These are phyloP conservation scores for Zoanthus solanderi DNA, from an alignment of 92 coral and sea anemone species.

Conservation along the genomic window DNA sequence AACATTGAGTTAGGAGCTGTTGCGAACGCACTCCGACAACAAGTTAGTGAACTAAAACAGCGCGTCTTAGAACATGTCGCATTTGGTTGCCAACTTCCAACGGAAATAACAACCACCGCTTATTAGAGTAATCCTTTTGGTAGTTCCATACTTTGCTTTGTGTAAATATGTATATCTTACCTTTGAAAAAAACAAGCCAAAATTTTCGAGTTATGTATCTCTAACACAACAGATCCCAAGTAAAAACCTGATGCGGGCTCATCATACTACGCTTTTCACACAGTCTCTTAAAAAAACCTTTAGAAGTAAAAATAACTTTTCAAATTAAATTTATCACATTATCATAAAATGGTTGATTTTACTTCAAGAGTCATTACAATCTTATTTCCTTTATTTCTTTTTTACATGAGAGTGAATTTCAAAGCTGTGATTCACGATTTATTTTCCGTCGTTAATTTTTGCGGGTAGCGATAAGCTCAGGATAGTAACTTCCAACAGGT, in stretches of 20 bases:
- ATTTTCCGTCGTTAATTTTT: conserved; percentile 29
- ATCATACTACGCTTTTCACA: neutral
- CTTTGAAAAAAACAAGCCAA: neutral
- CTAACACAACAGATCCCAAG: neutral
- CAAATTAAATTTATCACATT: neutral
- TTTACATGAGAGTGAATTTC: conserved; percentile 14
- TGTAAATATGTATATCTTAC: conserved; percentile 7
- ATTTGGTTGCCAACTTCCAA: conserved; percentile 91
- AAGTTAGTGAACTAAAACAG: conserved; percentile 91
- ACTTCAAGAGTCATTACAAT: neutral
- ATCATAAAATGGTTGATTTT: neutral
- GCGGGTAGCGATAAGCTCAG: conserved; percentile 36
- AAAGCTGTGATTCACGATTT: neutral
- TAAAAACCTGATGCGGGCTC: conserved; percentile 13
- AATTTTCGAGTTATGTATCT: too few relatives aligned
- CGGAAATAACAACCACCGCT: conserved; percentile 78
- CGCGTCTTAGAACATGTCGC: conserved; percentile 97
- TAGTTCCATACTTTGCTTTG: neutral
- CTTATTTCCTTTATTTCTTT: neutral
- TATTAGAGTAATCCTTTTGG: conserved; percentile 37
- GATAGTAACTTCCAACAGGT: conserved; percentile 40
- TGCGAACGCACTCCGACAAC: conserved; percentile 88
- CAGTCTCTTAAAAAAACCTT: neutral
- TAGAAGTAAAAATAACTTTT: neutral
- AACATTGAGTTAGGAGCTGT: conserved; percentile 93